Evolutionary conservation across 1,140 invertebrate species (phyloP).

Genomic region (Drosophila eugracilis): DNA sequence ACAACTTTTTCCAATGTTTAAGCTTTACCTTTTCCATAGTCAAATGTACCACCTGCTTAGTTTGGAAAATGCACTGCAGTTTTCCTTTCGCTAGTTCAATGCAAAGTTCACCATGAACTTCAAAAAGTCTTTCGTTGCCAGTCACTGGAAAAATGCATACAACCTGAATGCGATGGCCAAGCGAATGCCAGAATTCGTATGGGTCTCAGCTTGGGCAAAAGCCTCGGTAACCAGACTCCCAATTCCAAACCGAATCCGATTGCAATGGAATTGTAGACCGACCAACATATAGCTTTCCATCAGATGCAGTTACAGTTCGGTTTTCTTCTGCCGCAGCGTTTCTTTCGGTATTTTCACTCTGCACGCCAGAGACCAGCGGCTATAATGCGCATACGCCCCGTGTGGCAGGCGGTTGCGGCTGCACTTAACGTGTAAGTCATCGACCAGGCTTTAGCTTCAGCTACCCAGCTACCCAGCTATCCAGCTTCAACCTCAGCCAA

Average conservation of each 20-base stretch:
- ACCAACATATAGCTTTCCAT: slow-evolving; percentile 54
- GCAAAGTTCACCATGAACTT: slow-evolving; percentile 21
- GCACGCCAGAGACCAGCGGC: slow-evolving; percentile 32
- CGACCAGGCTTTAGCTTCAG: slow-evolving; percentile 51
- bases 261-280: slow-evolving; percentile 48
- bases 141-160: slow-evolving; percentile 3
- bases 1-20: too few species aligned
- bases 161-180: slow-evolving; percentile 5
- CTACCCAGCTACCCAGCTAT: slow-evolving; percentile 18
- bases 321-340: slow-evolving; percentile 58
- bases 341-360: slow-evolving; percentile 69
- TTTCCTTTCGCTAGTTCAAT: slow-evolving; percentile 10
- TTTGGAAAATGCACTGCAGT: too few species aligned
- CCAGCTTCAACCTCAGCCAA: slow-evolving; percentile 14
- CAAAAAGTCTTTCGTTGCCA: slow-evolving; percentile 2
- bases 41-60: too few species aligned
- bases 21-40: too few species aligned
- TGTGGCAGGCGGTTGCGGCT: slow-evolving; percentile 27
- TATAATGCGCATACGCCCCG: slow-evolving; percentile 77
- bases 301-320: slow-evolving; percentile 43
- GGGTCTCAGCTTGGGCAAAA: slow-evolving; percentile 21
- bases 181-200: slow-evolving; percentile 32
- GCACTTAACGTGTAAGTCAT: slow-evolving; percentile 69
- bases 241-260: slow-evolving; percentile 15
- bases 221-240: slow-evolving; percentile 30